These are phyloP conservation scores for Cydia fagiglandana DNA, from an alignment of 1,140 invertebrate species.

Conservation along the genomic window DNA sequence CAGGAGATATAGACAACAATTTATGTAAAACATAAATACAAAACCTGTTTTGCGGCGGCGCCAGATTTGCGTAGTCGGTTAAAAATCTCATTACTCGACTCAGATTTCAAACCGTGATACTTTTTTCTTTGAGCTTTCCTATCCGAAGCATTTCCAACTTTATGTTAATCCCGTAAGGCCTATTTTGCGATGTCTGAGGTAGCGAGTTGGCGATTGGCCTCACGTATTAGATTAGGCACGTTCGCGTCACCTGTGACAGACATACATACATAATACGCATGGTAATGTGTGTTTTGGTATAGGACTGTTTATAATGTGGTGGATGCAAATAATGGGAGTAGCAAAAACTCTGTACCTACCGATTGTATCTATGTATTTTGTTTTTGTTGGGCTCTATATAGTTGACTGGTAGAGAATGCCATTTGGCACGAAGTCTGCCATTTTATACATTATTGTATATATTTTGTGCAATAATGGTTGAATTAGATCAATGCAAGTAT, in stretches of 20 bases:
- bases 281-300: conserved; percentile 1
- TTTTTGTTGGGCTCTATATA: no score
- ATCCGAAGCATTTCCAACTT: neutral
- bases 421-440: no score
- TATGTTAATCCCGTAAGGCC: neutral
- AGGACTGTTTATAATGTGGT: neutral
- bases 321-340: neutral
- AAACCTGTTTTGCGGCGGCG: neutral
- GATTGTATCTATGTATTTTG: no score
- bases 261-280: neutral
- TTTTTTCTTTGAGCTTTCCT: neutral
- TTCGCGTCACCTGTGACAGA: neutral
- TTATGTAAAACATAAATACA: neutral
- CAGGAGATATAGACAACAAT: no score
- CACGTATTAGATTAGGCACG: conserved; percentile 35
- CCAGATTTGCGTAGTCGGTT: neutral
- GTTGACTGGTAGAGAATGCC: no score
- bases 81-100: neutral
- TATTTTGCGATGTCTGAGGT: neutral
- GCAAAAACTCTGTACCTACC: no score
- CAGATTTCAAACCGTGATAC: neutral
- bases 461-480: no score
- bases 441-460: no score
- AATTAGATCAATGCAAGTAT: no score
- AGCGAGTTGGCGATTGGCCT: conserved; percentile 22